Evolutionary conservation across 2,113 vertebrate species (phyloP).

Genomic region (Chamaetylas fuelleborni): DNA sequence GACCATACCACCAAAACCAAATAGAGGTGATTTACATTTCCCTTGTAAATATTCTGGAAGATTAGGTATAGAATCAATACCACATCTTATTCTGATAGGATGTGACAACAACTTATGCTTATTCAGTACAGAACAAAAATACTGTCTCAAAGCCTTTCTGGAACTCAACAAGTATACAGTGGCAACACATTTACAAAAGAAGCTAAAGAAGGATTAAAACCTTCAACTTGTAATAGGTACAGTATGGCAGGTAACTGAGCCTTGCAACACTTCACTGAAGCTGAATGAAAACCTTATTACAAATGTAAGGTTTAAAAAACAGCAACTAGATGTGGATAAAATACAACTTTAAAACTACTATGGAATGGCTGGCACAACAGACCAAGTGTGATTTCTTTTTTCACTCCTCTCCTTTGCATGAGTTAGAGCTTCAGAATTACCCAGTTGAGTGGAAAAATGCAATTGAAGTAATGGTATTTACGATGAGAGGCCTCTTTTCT

Average conservation of each 20-base stretch:
- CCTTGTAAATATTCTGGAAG: neutral
- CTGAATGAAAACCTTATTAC: neutral
- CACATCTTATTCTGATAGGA: neutral
- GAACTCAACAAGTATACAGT: neutral
- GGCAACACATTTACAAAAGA: neutral
- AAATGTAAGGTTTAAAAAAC: neutral
- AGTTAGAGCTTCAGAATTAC: neutral
- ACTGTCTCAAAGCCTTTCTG: neutral
- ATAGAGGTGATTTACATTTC: neutral
- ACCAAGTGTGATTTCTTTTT: neutral
- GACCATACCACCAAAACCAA: neutral
- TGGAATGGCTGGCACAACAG: neutral
- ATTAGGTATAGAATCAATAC: neutral
- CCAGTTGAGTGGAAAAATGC: neutral
- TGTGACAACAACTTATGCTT: neutral
- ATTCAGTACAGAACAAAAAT: neutral
- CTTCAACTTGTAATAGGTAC: neutral
- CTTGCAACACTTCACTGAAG: neutral
- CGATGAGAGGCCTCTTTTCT: neutral
- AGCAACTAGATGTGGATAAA: neutral
- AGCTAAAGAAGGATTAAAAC: neutral
- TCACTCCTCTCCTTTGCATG: slow-evolving; percentile 9
- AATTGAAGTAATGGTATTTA: neutral
- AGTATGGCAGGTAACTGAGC: neutral
- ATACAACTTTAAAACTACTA: slow-evolving; percentile 10